These are phyloP conservation scores for Magallana nippona DNA, from an alignment of 2,888 invertebrate genomes.

Conservation along the genomic window DNA sequence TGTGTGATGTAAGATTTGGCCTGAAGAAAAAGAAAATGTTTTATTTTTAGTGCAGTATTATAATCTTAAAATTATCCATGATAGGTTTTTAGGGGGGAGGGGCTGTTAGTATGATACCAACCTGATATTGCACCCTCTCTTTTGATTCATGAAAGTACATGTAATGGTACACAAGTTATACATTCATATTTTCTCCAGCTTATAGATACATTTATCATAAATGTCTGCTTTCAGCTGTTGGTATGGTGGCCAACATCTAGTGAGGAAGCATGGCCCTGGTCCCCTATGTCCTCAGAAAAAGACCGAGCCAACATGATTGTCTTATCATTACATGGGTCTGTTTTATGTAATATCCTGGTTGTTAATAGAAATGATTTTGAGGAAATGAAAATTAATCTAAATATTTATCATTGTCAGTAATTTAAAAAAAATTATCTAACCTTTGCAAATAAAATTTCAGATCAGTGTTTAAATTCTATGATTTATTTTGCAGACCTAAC, in stretches of 20 bases:
- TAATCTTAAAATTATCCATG: too few species aligned
- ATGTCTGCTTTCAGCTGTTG: constrained; percentile 81
- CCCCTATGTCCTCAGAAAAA: constrained; percentile 89
- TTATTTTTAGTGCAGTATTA: too few species aligned
- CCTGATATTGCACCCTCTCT: too few species aligned
- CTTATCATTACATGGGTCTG: constrained; percentile 87
- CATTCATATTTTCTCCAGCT: not conserved
- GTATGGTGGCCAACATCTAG: constrained; percentile 92
- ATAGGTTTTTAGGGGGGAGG: too few species aligned
- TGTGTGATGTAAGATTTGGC: too few species aligned
- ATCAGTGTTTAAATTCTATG: not conserved
- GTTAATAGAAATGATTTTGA: too few species aligned
- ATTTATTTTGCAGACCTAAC: constrained; percentile 66
- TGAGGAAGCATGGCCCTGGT: constrained; percentile 96
- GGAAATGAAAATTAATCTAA: too few species aligned
- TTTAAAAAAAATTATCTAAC: not conserved
- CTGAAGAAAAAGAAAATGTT: too few species aligned
- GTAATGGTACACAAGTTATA: not conserved
- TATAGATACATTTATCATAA: not conserved
- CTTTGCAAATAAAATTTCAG: not conserved
- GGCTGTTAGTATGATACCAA: too few species aligned
- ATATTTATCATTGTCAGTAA: not conserved
- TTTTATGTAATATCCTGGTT: too few species aligned
- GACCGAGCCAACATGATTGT: constrained; percentile 94
- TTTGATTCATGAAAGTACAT: not conserved